Base-by-base conservation (phyloP, 2,888 invertebrate species). In the Ectropis crepuscularia region DNA sequence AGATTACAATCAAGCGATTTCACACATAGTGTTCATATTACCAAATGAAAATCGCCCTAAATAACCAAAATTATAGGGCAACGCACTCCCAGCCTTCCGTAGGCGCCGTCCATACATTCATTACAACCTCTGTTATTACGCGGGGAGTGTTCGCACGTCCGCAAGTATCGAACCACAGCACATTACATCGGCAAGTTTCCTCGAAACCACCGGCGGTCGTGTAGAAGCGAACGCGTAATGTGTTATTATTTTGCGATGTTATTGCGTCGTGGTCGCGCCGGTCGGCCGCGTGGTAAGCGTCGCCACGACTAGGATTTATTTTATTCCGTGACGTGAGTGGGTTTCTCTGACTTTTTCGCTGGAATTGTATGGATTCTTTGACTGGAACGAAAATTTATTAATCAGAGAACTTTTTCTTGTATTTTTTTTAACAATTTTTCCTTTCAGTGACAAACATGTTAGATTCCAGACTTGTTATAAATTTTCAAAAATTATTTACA, bases 221-320 rank as follows among this genome's bases (percentile, higher is more conserved):
- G 65, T 69, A 72, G 68, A 74, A 72, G 70, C 65, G 49, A 58
- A 37, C 68, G 60, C n/a, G 68, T 74, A 75, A 78, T 74, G 60
- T 78, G 76, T 80, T 82, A 78, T 81, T 82, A 81, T 80, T 81
- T 77, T 65, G 68, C 71, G 69, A 74, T 77, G 73, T 73, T 72
- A 72, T 72, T 73, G 72, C 68, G 67, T 68, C 69, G 67, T 61
- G 66, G 69, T 59, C 75, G 67, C 68, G 61, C 72, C 70, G 70
- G 60, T 69, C 57, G 53, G 61, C 50, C 53, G 12, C 62, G 64
- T 57, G 65, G 68, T 51, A 60, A 71, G 69, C 70, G 72, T 9
- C 70, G 69, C 60, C 61, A 59, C 54, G 43, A 62, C 63, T 61
- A 63, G 63, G 67, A 61, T 63, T 70, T 70, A 66, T 63, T 71